Conservation (phyloP, 2,113 vertebrate genomes). For the Eulemur macaco region DNA sequence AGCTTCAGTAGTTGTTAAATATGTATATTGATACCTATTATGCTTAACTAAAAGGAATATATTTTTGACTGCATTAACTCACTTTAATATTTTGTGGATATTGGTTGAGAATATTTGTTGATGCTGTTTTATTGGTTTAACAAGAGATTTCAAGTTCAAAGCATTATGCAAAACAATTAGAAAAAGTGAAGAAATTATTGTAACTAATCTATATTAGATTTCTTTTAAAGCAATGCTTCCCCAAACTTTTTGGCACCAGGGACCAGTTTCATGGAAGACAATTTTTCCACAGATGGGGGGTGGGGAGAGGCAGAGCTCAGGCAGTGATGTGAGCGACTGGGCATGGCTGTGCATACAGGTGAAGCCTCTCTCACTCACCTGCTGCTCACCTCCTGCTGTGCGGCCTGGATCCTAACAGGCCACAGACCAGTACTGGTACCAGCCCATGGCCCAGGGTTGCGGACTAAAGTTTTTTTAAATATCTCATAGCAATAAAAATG, state of each 20-base stretch:
- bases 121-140: background rate
- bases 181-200: slow-evolving; percentile 7
- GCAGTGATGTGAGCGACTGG: no score
- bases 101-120: background rate
- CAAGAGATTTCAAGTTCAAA: background rate
- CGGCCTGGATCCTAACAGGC: no score
- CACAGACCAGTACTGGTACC: no score
- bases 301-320: no score
- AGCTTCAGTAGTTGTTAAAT: background rate
- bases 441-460: no score
- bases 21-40: background rate
- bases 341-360: no score
- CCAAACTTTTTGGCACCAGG: no score
- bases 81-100: background rate
- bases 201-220: background rate
- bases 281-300: no score
- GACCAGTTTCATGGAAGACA: no score
- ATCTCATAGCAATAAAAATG: background rate
- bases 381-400: no score
- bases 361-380: no score
- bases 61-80: background rate
- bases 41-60: background rate
- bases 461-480: background rate
- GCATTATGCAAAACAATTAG: background rate
- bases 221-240: background rate